Evolutionary conservation across 2,888 invertebrate species (phyloP), one percentile per base, ranked within the genome.

Genomic region (Pristionchus exspectatus): DNA sequence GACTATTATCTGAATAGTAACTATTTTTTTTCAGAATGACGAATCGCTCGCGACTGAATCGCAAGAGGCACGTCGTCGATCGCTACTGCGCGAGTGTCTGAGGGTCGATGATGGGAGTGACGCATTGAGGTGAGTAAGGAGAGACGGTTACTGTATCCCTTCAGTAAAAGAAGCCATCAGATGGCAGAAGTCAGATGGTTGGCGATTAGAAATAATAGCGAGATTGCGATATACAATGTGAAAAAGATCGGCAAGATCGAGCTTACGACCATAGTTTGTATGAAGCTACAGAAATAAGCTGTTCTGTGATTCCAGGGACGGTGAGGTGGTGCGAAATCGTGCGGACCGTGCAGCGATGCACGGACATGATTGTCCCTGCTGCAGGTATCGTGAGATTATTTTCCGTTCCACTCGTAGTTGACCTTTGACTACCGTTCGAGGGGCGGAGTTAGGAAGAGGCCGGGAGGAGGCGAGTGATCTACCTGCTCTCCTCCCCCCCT

Each of bases 331-430:
- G 12, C 38, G 87, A 18, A 87, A 69, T 24, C 63, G 69, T 44
- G 87, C 38, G n/a, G 87, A 87, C 44, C 63, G 87, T 0, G 66
- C 44, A 0, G 44, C 27, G 5, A 87, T 87, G 87, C 87, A 87
- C 69, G 87, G 87, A 27, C 38, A 66, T 44, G 87, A 87, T 44
- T 87, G 87, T 27, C 66, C 87, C 9, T 87, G 87, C 69, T 87
- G 87, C 69, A 63, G 63, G 69, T 84, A 16, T 27, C n/a, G n/a
- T n/a, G n/a, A n/a, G n/a, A n/a, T n/a, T n/a, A n/a, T n/a, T n/a
- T n/a, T n/a, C n/a, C n/a, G n/a, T n/a, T n/a, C n/a, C n/a, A n/a
- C n/a, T n/a, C n/a, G n/a, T n/a, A n/a, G n/a, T n/a, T n/a, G n/a
- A n/a, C n/a, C n/a, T n/a, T n/a, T n/a, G n/a, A n/a, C n/a, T n/a